These are phyloP conservation scores for Ambastaia sidthimunki DNA, from an alignment of 2,797 vertebrate genomes.

Conservation along the genomic window DNA sequence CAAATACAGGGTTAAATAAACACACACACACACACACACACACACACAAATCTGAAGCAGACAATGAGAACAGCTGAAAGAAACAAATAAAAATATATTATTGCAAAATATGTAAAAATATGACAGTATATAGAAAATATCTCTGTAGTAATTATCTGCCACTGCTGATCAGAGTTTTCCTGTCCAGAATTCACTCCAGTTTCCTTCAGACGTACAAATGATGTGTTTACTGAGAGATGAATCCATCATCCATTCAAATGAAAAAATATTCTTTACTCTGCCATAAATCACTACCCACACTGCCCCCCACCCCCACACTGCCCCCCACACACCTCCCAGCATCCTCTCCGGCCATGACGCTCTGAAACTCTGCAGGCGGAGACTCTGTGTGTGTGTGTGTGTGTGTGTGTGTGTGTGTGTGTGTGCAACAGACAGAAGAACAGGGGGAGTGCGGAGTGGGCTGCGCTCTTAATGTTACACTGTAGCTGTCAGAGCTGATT, in stretches of 20 bases:
- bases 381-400: slow-evolving; percentile 17
- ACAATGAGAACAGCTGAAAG: neutral
- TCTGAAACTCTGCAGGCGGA: slow-evolving; percentile 44
- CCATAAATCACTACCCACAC: slow-evolving; percentile 53
- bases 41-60: neutral
- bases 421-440: slow-evolving; percentile 48
- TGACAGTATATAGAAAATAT: too few relatives aligned
- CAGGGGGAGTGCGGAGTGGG: slow-evolving; percentile 63
- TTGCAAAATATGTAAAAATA: neutral
- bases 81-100: neutral
- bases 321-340: slow-evolving; percentile 26
- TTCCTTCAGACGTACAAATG: too few relatives aligned
- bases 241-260: slow-evolving; percentile 49
- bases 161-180: too few relatives aligned
- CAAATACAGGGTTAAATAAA: too few relatives aligned
- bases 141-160: too few relatives aligned
- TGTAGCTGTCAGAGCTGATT: slow-evolving; percentile 77
- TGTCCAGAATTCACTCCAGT: too few relatives aligned
- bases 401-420: too few relatives aligned
- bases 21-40: neutral
- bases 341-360: slow-evolving; percentile 52
- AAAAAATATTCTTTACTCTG: slow-evolving; percentile 22
- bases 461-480: slow-evolving; percentile 74
- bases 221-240: neutral
- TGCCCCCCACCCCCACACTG: slow-evolving; percentile 37